Conservation (phyloP, 2,888 invertebrate genomes). For the Agrypnus murinus region DNA sequence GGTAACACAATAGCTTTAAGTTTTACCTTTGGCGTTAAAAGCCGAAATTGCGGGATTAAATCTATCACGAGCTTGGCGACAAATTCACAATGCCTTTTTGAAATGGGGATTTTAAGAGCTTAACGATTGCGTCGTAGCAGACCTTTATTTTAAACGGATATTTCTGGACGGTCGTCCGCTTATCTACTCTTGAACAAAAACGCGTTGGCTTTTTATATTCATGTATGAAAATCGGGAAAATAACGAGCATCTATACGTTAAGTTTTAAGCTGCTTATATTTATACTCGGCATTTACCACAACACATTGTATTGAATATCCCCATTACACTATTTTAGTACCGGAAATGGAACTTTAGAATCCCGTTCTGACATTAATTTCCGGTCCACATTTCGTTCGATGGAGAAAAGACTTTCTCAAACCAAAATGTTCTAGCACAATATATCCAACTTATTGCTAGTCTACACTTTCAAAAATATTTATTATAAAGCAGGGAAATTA, state of each 20-base stretch:
- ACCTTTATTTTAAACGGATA: conserved; percentile 36
- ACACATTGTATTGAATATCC: conserved; percentile 55
- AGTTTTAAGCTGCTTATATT: conserved; percentile 11
- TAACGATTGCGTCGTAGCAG: conserved; percentile 23
- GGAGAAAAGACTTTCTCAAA: conserved; percentile 25
- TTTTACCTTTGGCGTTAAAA: conserved; percentile 38
- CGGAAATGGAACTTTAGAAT: conserved; percentile 63
- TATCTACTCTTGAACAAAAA: conserved; percentile 14
- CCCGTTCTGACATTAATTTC: conserved; percentile 63
- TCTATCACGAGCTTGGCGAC: conserved; percentile 36
- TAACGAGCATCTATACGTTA: not conserved
- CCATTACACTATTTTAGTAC: conserved; percentile 60
- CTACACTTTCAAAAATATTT: not conserved
- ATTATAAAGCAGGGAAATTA: no score
- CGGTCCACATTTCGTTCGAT: conserved; percentile 53
- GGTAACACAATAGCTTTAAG: conserved; percentile 33
- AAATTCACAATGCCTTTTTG: conserved; percentile 40
- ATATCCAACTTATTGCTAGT: conserved; percentile 27
- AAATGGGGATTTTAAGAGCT: conserved; percentile 35
- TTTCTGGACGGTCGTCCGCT: conserved; percentile 20
- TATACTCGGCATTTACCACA: conserved; percentile 17
- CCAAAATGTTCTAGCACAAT: conserved; percentile 23
- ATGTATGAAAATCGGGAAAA: not conserved
- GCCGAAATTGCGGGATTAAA: conserved; percentile 40
- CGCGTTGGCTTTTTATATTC: not conserved